These are phyloP conservation scores for Pholis gunnellus DNA, from an alignment of 2,113 vertebrate species.

Conservation along the genomic window DNA sequence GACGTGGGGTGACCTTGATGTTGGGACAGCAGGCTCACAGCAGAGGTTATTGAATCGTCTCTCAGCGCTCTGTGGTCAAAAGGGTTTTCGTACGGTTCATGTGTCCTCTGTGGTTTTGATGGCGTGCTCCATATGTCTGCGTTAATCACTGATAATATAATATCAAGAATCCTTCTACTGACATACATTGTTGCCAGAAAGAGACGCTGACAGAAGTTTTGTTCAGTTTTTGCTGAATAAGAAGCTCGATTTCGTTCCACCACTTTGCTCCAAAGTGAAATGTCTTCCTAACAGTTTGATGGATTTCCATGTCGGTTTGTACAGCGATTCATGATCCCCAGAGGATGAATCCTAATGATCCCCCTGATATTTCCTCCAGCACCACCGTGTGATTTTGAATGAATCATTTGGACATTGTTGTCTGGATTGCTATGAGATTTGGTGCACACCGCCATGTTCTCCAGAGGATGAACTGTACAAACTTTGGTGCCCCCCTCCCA, in stretches of 20 bases:
- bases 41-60: slow-evolving; percentile 35
- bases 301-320: not conserved
- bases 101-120: slow-evolving; percentile 3
- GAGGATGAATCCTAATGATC: not conserved
- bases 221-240: not conserved
- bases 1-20: slow-evolving; percentile 58
- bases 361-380: not conserved
- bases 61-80: not conserved
- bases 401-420: not conserved
- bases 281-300: not conserved
- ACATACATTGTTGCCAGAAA: not conserved
- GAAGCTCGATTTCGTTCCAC: too few species aligned
- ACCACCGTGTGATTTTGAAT: not conserved
- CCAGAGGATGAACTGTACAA: not conserved
- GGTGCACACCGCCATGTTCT: not conserved
- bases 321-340: not conserved
- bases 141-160: not conserved
- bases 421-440: not conserved
- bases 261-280: not conserved
- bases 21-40: slow-evolving; percentile 6
- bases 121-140: not conserved
- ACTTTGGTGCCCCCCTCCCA: not conserved
- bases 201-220: not conserved
- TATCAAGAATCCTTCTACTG: not conserved
- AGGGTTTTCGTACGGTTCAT: not conserved